These are phyloP conservation scores for Cassiopea andromeda DNA, from an alignment of 30 jellyfish, hydroid and myxozoan genomes.

Conservation along the genomic window DNA sequence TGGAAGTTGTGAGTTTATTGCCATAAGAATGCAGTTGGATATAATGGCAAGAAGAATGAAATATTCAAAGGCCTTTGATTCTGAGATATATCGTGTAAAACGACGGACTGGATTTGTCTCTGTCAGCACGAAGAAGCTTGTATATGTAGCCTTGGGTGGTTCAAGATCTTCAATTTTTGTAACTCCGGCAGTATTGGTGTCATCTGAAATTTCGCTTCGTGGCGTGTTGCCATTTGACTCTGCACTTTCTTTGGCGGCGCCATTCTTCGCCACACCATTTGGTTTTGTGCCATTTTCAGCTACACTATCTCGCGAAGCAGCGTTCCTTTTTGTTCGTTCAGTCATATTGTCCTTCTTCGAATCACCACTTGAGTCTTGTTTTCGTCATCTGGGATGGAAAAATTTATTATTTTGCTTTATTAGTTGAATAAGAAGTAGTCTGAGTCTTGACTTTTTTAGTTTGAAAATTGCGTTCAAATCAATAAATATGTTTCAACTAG, in stretches of 20 bases:
- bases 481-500: too few species aligned
- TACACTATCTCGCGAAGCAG: too few species aligned
- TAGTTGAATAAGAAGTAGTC: too few species aligned
- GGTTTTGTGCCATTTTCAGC: not conserved
- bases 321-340: too few species aligned
- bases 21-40: conserved; percentile 86
- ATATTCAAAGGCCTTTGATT: conserved; percentile 78
- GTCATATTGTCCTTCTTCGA: too few species aligned
- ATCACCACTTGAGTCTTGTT: too few species aligned
- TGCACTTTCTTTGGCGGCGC: not conserved
- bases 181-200: not conserved
- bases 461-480: too few species aligned
- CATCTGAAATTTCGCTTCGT: not conserved
- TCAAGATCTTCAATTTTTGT: conserved; percentile 35
- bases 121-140: conserved; percentile 67
- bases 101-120: conserved; percentile 61
- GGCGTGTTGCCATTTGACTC: conserved; percentile 1
- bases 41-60: conserved; percentile 82
- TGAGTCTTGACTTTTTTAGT: too few species aligned
- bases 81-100: conserved; percentile 55
- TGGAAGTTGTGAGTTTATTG: conserved; percentile 88
- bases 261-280: conserved; percentile 16
- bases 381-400: too few species aligned
- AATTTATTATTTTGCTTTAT: too few species aligned
- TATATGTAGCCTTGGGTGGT: conserved; percentile 34